Base-by-base conservation (phyloP, 1,140 invertebrate genomes). In the Bemisia tabaci region DNA sequence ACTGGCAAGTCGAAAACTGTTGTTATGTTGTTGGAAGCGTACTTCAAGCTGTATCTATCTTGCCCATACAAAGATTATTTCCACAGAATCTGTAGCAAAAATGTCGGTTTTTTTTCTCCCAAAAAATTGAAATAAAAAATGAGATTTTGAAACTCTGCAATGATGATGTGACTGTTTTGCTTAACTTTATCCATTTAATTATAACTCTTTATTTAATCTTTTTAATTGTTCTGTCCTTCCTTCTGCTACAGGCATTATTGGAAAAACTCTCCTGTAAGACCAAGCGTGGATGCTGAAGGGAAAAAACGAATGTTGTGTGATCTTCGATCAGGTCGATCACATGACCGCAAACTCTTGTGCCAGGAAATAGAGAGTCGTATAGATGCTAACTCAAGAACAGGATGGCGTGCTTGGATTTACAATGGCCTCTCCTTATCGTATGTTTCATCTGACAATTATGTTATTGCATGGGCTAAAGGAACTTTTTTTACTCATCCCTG, bases 191-290 rank as follows among this genome's bases (percentile, higher is more conserved):
- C n/a, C n/a, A n/a, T n/a, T n/a, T n/a, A n/a, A n/a, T n/a, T n/a
- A n/a, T n/a, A n/a, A n/a, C n/a, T n/a, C n/a, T n/a, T n/a, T n/a
- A n/a, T n/a, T n/a, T n/a, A n/a, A n/a, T n/a, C n/a, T n/a, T n/a
- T n/a, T n/a, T n/a, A n/a, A n/a, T n/a, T n/a, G n/a, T n/a, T n/a
- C n/a, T n/a, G n/a, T n/a, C n/a, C n/a, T n/a, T n/a, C n/a, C n/a
- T n/a, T n/a, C n/a, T n/a, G n/a, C n/a, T n/a, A 26, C 65, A 94
- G 90, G 73, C 86, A 91, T 74, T 93, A 94, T 75, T 91, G 90
- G 82, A 93, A 93, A 76, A 91, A 90, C 74, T 92, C 90, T 65
- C 88, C 90, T 1, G 87, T 88, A 0, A 81, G 87, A 61, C 85
- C 88, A 21, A 70, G 78, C 0, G 94, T 91, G 75, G 89, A 92